Conservation (phyloP, 2,113 vertebrate genomes). For the Sapajus apella region DNA sequence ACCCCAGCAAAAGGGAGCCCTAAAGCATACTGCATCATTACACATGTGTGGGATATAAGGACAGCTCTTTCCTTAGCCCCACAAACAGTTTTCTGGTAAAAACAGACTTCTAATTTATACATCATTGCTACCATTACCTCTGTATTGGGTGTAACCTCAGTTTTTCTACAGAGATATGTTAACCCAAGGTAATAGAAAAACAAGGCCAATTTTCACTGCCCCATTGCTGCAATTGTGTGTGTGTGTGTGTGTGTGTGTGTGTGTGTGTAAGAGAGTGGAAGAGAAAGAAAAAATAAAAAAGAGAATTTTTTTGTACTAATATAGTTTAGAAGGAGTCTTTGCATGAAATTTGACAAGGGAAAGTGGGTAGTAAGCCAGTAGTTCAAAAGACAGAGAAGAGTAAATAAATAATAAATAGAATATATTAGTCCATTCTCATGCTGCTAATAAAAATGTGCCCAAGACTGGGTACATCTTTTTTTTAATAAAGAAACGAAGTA, state of each 20-base stretch:
- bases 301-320: background rate
- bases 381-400: background rate
- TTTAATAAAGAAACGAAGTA: too few relatives aligned
- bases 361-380: background rate
- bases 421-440: too few relatives aligned
- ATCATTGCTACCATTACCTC: background rate
- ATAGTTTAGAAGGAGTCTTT: background rate
- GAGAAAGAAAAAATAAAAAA: background rate
- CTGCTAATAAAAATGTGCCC: too few relatives aligned
- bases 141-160: background rate
- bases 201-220: background rate
- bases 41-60: background rate
- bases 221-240: background rate
- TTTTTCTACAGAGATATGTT: background rate
- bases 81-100: background rate
- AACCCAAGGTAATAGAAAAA: background rate
- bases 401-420: background rate
- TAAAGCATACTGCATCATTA: background rate
- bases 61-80: background rate
- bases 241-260: background rate
- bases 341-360: background rate
- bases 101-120: background rate
- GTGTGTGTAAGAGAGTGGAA: background rate
- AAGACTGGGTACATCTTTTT: too few relatives aligned
- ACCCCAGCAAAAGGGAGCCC: background rate